phyloP scores from a whole-genome alignment of 2,797 vertebrate species.

The Sylvilagus floridanus region DNA sequence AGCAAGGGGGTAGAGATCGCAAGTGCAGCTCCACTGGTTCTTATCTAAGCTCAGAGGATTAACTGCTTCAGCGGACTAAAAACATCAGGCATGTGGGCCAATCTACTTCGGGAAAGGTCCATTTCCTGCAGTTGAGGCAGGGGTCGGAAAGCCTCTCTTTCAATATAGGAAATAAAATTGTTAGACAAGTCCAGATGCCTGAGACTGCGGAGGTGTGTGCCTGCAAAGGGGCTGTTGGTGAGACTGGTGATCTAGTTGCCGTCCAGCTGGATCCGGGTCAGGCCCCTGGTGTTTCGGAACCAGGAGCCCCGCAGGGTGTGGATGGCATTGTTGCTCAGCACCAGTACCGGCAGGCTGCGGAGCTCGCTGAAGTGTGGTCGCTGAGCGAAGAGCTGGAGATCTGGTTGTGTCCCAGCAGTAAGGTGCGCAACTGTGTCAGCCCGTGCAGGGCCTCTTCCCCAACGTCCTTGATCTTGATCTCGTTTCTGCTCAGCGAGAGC shows the following conservation, averaged over 20 bases:
- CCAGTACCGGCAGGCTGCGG: constrained; percentile 86
- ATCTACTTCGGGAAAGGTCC: constrained; percentile 91
- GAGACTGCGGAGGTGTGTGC: constrained; percentile 85
- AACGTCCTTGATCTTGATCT: constrained; percentile 87
- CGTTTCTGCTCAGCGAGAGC: constrained; percentile 90
- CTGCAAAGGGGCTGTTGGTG: constrained; percentile 86
- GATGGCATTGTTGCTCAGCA: constrained; percentile 89
- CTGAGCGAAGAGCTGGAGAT: constrained; percentile 87
- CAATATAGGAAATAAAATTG: constrained; percentile 89
- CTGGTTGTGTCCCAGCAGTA: constrained; percentile 90
- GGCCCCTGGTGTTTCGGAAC: constrained; percentile 86
- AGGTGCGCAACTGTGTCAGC: constrained; percentile 85
- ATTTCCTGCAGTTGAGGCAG: constrained; percentile 87
- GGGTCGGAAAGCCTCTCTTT: constrained; percentile 86
- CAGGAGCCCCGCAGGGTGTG: constrained; percentile 85
- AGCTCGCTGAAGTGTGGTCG: constrained; percentile 88
- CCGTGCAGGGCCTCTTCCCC: constrained; percentile 86
- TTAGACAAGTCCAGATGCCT: constrained; percentile 91
- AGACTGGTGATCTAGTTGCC: constrained; percentile 90
- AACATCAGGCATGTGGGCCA: constrained; percentile 86
- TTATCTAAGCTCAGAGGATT: constrained; percentile 88
- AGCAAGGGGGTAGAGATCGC: constrained; percentile 88
- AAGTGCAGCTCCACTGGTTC: constrained; percentile 91
- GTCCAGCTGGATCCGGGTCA: constrained; percentile 88
- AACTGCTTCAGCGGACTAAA: constrained; percentile 90